Conservation (phyloP, 2,113 vertebrate species). For the Cariama cristata region DNA sequence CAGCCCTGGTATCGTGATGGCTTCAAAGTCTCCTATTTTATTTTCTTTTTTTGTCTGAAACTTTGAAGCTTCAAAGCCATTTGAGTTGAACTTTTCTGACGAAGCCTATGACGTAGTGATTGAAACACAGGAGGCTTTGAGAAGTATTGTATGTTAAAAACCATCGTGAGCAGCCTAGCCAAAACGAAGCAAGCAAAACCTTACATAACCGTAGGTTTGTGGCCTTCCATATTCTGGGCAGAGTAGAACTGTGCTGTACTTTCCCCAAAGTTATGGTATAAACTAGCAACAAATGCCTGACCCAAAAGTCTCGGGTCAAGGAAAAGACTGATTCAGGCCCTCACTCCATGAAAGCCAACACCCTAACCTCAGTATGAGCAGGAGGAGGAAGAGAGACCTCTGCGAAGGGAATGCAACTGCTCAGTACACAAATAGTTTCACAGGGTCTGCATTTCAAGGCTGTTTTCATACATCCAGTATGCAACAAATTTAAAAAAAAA, state of each 20-base stretch:
- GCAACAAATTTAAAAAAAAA: not conserved
- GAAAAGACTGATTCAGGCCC: not conserved
- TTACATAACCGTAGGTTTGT: not conserved
- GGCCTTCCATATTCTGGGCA: not conserved
- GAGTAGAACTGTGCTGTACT: not conserved
- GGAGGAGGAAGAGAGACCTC: not conserved
- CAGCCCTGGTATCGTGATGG: not conserved
- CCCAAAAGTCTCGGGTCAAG: not conserved
- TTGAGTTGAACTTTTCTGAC: not conserved
- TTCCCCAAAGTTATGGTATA: not conserved
- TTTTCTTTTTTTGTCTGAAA: not conserved
- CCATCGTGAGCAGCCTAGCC: not conserved
- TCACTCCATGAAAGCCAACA: not conserved
- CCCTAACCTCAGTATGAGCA: not conserved
- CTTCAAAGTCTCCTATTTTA: not conserved
- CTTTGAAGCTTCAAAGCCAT: not conserved
- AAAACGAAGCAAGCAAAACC: not conserved
- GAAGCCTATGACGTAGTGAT: not conserved
- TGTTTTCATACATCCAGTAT: not conserved
- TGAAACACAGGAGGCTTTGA: not conserved
- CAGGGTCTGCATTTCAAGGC: not conserved
- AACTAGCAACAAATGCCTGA: not conserved
- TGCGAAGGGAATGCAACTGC: fast-evolving
- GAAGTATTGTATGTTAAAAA: not conserved
- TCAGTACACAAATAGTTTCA: not conserved